Evolutionary conservation across 2,888 invertebrate genomes (phyloP), one percentile per base, ranked within the genome.

Genomic region (Eumerus sabulonum): DNA sequence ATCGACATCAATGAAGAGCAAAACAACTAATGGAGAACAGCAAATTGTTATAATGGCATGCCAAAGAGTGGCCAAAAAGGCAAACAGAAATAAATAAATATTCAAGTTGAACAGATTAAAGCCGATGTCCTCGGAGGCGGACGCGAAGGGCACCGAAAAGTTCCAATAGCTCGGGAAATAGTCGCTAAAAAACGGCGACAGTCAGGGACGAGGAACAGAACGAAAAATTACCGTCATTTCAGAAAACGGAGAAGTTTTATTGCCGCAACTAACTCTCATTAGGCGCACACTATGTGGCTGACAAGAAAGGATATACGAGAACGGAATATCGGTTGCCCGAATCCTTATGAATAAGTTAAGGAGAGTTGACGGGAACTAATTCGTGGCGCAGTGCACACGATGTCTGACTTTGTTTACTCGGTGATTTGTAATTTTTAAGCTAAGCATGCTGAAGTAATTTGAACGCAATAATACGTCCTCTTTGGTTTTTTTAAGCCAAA

Each of bases 21-120:
- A 62, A 57, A 57, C 50, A 36, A 71, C 62, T 54, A 71, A 71
- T 56, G 63, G 38, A 16, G 40, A 54, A 64, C 57, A 44, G 45
- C 63, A 72, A 71, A 63, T 63, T 56, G 50, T 36, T 71, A 50
- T 63, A 63, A 63, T 71, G 45, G 71, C 71, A 63, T 72, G 71
- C 71, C 57, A 72, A 72, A 57, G 48, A 47, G 27, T n/a, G 16
- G 27, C 9, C 4, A 18, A 47, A 67, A 57, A 67, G 27, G 13
- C 13, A 11, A 42, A 36, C 13, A 18, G 17, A 3, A 54, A 63
- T 27, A 53, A 51, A 54, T 57, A 57, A 71, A 71, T 72, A 72
- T 51, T 50, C 63, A 64, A 72, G 57, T 72, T 72, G 64, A 72
- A 72, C 63, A 72, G 63, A 72, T 72, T 72, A 63, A n/a, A 56